Conservation (phyloP, 2,888 invertebrate species). For the Dynastes hyllus region DNA sequence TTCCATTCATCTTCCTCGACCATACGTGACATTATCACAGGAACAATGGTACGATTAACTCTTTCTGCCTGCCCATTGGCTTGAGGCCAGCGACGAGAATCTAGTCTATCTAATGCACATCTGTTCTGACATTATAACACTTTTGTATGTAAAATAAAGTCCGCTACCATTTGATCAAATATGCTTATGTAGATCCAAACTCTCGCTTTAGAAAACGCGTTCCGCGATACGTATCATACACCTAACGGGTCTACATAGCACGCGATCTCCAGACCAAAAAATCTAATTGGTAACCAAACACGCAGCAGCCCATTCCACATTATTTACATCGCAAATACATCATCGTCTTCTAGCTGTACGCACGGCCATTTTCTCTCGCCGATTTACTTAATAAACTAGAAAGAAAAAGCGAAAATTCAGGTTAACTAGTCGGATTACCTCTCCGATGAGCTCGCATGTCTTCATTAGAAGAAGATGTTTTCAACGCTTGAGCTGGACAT, state of each 20-base stretch:
- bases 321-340: constrained; percentile 1
- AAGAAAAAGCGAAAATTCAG: constrained; percentile 27
- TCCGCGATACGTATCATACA: no score
- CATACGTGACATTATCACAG: not conserved
- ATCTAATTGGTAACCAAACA: constrained; percentile 6
- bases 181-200: no score
- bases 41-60: not conserved
- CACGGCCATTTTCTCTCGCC: not conserved
- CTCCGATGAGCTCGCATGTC: not conserved
- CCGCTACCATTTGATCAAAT: no score
- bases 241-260: constrained; percentile 3
- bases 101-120: not conserved
- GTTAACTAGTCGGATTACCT: not conserved
- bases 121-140: no score
- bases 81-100: not conserved
- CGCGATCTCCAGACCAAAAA: constrained; percentile 20
- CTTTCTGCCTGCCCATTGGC: not conserved
- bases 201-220: no score
- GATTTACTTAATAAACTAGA: constrained; percentile 7
- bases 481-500: not conserved
- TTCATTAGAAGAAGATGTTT: constrained; percentile 3
- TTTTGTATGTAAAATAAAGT: no score
- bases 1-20: not conserved
- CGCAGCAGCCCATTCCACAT: not conserved
- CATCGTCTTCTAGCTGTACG: not conserved